A percentile compares a stretch with the other conserved stretches of the same genome.
phyloP scores from a whole-genome alignment of 2,888 invertebrate species.

The Dioctria linearis region DNA sequence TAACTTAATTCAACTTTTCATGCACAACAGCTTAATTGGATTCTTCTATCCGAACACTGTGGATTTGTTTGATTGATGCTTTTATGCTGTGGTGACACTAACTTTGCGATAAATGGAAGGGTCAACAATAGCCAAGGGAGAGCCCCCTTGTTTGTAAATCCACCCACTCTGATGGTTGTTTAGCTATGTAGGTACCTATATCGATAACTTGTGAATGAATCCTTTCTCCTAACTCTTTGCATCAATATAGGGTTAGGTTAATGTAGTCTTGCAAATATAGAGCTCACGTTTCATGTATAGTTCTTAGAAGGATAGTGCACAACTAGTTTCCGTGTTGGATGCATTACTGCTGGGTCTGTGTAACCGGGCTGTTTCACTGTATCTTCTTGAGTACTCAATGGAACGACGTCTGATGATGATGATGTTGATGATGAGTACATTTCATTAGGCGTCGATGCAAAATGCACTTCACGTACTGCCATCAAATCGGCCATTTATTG shows the following conservation, averaged over 20 bases:
- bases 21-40: background rate
- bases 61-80: constrained; percentile 20
- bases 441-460: background rate
- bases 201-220: background rate
- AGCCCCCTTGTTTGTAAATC: background rate
- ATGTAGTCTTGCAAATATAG: background rate
- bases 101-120: background rate
- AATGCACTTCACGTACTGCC: constrained; percentile 35
- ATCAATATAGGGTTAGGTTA: background rate
- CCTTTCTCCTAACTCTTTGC: background rate
- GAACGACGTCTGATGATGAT: background rate
- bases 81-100: background rate
- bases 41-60: constrained; percentile 1
- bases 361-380: constrained; percentile 3
- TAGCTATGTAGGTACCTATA: background rate
- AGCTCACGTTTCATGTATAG: constrained; percentile 38
- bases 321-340: constrained; percentile 51
- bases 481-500: constrained; percentile 40
- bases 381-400: constrained; percentile 5
- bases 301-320: constrained; percentile 47
- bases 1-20: background rate
- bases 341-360: constrained; percentile 28
- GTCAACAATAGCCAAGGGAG: background rate
- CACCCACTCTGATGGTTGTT: background rate
- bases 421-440: constrained; percentile 19